A percentile compares a stretch with the other conserved stretches of the same genome.
Conservation (phyloP, 2,888 invertebrate genomes). For the Thecocarcelia acutangulata region DNA sequence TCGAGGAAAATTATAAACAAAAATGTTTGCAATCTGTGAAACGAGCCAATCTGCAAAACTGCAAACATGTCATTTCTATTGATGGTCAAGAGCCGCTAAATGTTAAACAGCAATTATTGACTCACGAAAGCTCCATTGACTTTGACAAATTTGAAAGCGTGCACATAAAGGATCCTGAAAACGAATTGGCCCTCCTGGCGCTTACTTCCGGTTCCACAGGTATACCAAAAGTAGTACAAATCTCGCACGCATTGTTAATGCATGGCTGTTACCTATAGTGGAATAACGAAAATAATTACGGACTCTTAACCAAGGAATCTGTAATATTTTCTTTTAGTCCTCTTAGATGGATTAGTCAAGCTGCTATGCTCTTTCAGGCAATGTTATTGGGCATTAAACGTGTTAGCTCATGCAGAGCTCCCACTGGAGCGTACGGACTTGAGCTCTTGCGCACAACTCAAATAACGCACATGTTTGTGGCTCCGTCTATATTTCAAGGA, state of each 20-base stretch:
- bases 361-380: slow-evolving; percentile 63
- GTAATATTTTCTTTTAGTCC: slow-evolving; percentile 68
- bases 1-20: slow-evolving; percentile 62
- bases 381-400: slow-evolving; percentile 66
- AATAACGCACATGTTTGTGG: slow-evolving; percentile 67
- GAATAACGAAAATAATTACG: slow-evolving; percentile 41
- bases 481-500: slow-evolving; percentile 60
- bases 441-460: slow-evolving; percentile 55
- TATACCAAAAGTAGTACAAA: slow-evolving; percentile 65
- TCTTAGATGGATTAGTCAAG: slow-evolving; percentile 71
- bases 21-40: slow-evolving; percentile 44
- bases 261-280: slow-evolving; percentile 66
- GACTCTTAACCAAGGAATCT: slow-evolving; percentile 24
- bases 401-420: slow-evolving; percentile 54
- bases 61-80: slow-evolving; percentile 52
- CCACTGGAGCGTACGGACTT: slow-evolving; percentile 43
- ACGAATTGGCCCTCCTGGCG: slow-evolving; percentile 50
- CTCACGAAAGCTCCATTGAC: background rate
- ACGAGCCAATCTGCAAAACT: slow-evolving; percentile 23
- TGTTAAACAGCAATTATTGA: slow-evolving; percentile 38
- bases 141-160: slow-evolving; percentile 45
- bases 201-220: slow-evolving; percentile 71
- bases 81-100: slow-evolving; percentile 43
- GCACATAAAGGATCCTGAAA: slow-evolving; percentile 51
- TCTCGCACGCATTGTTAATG: slow-evolving; percentile 65